phyloP scores from a whole-genome alignment of 2,797 vertebrate species.

The Galagoides demidoff region DNA sequence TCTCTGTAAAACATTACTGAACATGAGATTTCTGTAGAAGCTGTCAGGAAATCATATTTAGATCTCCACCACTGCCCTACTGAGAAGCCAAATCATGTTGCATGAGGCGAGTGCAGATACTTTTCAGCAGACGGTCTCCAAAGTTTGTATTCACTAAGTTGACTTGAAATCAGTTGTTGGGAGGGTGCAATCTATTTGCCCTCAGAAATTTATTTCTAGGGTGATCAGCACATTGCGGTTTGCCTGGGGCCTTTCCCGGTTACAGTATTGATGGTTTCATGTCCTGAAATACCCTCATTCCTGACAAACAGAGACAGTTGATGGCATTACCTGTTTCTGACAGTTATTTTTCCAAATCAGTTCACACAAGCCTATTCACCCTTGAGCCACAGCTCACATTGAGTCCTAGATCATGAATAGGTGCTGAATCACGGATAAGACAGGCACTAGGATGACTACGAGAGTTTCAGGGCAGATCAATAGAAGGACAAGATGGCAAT shows the following conservation, averaged over 20 bases:
- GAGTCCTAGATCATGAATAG: neutral
- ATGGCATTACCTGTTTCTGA: neutral
- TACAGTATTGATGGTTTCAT: neutral
- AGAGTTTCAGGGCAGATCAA: neutral
- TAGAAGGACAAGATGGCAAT: neutral
- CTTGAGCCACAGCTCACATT: neutral
- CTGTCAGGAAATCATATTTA: neutral
- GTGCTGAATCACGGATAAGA: neutral
- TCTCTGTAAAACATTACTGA: conserved; percentile 12
- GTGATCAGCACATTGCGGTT: neutral
- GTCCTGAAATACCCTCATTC: neutral
- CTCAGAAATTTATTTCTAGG: neutral
- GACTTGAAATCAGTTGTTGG: neutral
- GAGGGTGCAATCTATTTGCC: neutral
- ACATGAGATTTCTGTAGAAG: neutral
- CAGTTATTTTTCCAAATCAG: neutral
- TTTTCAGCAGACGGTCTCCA: neutral
- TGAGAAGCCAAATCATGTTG: neutral
- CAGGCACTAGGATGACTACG: neutral
- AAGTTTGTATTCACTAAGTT: neutral
- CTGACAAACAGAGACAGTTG: neutral
- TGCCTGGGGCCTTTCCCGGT: neutral
- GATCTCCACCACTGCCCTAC: neutral
- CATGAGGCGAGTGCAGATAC: neutral
- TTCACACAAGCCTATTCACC: neutral